Evolutionary conservation across 2,888 invertebrate species (phyloP), one percentile per base, ranked within the genome.

Genomic region (Meandrusa payeni): DNA sequence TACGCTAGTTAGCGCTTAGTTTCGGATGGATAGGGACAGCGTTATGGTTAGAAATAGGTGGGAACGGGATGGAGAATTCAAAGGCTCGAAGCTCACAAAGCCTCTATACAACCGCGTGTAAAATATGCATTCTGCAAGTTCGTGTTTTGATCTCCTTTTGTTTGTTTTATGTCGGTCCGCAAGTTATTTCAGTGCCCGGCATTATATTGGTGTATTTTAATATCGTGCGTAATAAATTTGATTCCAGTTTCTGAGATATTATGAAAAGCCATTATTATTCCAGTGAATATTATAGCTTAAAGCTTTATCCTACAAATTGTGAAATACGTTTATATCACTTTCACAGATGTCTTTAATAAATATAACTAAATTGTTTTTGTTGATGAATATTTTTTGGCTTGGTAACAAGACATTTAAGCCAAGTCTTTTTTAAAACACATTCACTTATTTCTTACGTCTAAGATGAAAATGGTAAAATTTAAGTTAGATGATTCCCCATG

Each of bases 1-100:
- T 61, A 74, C 86, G 75, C 70, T 62, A 82, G 81, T 54, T 67
- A 76, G 76, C 82, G 78, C 58, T 54, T 17, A 41, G 51, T 47
- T 53, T 42, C 56, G 52, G 27, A 11, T 34, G 39, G 64, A 75
- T 24, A 9, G 69, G 60, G 73, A 73, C 13, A 31, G 60, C 32
- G 3, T 11, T 44, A 38, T 0, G 6, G 6, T 38, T 24, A 9
- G 23, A 26, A 4, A 15, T 10, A 9, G 5, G 59, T 37, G 53
- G 2, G 51, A 58, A 5, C 42, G 31, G 15, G 54, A 54, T 2
- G 13, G 41, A 24, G 3, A 12, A 22, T 44, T 38, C 29, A 38
- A 51, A 61, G 55, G 55, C 59, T 61, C 55, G 52, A 61, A 61
- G 61, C 61, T 60, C 56, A 40, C 52, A 47, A 47, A 49, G 51